Conservation (phyloP, 1,140 invertebrate species). For the Neuroterus valhalla region DNA sequence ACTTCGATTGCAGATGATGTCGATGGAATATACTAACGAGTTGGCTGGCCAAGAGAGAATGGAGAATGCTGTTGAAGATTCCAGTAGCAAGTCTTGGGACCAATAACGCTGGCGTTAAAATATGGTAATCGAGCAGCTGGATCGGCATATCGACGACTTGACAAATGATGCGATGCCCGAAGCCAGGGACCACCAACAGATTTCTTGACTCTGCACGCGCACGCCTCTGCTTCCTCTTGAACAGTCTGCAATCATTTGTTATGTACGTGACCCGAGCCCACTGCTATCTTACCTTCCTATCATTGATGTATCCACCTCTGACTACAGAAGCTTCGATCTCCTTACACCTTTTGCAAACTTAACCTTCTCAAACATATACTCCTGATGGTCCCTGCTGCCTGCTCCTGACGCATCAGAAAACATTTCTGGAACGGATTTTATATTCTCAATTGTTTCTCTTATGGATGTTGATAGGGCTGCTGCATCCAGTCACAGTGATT, state of each 20-base stretch:
- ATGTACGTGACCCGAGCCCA: conserved; percentile 71
- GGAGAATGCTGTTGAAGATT: conserved; percentile 52
- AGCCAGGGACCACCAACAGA: conserved; percentile 72
- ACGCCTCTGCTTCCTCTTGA: conserved; percentile 55
- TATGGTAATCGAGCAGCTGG: conserved; percentile 71
- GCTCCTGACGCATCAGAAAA: too few species aligned
- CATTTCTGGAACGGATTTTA: too few species aligned
- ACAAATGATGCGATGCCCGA: conserved; percentile 72
- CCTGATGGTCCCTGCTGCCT: too few species aligned
- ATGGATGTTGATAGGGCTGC: too few species aligned
- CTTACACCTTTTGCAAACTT: conserved; percentile 34
- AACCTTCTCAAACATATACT: too few species aligned
- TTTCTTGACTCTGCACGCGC: conserved; percentile 55
- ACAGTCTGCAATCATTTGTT: conserved; percentile 70
- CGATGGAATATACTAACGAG: not conserved
- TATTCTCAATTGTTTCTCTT: too few species aligned
- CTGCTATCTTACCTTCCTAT: conserved; percentile 65
- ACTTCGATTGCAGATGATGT: conserved; percentile 17
- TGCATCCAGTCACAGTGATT: too few species aligned
- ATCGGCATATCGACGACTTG: conserved; percentile 74
- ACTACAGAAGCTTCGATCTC: conserved; percentile 32
- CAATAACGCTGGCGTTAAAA: conserved; percentile 74
- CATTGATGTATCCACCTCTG: conserved; percentile 56
- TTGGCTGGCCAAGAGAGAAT: conserved; percentile 13
- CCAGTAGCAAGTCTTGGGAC: conserved; percentile 67